Evolutionary conservation across 2,888 invertebrate species (phyloP), one percentile per base, ranked within the genome.

Genomic region (Tinea trinotella): DNA sequence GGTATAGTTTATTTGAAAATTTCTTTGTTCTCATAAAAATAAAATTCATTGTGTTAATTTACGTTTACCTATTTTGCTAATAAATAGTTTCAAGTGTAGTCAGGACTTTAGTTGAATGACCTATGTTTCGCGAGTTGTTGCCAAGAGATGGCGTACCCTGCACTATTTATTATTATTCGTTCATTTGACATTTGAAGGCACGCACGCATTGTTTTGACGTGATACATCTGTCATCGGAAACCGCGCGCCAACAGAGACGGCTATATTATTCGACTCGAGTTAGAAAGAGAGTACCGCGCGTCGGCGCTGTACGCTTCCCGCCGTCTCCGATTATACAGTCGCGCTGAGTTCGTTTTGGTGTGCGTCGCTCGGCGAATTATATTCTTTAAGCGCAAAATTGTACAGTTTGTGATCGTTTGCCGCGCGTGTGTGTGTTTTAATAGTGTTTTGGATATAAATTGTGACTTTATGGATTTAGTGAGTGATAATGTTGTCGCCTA

Each of bases 171-270:
- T 40, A 15, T 40, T 40, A 40, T 40, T 40, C 15, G 40, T 40
- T 2, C 40, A 13, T 40, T 40, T 40, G 40, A 46, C 46, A 46
- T 46, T 46, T 46, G 5, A 3, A n/a, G 19, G 46, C 46, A 58
- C 66, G 63, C 78, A 80, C 79, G 81, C 82, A 83, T 81, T 84
- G 83, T 82, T 84, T 74, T 82, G 83, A 83, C 82, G 73, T 76
- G 74, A 64, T 61, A 65, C 67, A 22, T 64, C 71, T 79, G 80
- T 76, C 76, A 77, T 67, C 64, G 12, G 62, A 67, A 74, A 73
- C 73, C 63, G 60, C 57, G 68, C 66, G 68, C 52, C 62, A 74
- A 62, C n/a, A 52, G 71, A 70, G 72, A 72, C 7, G 58, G 50
- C 56, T 56, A 65, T 70, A 72, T 19, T 58, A 54, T 59, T 56